phyloP scores from a whole-genome alignment of 92 coral and sea anemone species.

The Epizoanthus illoricatus region DNA sequence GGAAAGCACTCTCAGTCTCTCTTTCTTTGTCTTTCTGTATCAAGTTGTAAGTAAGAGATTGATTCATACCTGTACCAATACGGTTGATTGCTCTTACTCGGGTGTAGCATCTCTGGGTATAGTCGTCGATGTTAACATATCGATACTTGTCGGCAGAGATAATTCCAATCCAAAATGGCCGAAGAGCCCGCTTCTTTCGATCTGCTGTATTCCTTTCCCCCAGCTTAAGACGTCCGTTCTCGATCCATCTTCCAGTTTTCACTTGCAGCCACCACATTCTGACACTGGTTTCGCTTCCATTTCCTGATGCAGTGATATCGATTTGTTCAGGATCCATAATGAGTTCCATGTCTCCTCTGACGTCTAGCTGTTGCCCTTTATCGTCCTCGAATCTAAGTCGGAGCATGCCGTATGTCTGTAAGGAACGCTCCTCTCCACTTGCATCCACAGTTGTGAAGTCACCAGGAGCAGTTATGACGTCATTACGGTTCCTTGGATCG shows the following conservation, averaged over 20 bases:
- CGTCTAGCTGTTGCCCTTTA: slow-evolving; percentile 37
- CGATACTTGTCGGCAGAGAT: too few relatives aligned
- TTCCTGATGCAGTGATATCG: slow-evolving; percentile 14
- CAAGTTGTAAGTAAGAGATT: too few relatives aligned
- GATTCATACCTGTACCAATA: too few relatives aligned
- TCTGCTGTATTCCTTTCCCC: slow-evolving; percentile 11
- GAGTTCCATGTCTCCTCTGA: slow-evolving; percentile 26
- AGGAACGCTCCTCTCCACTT: slow-evolving; percentile 49
- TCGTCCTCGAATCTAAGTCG: slow-evolving; percentile 38
- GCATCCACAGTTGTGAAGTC: slow-evolving; percentile 55
- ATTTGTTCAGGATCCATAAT: slow-evolving; percentile 42
- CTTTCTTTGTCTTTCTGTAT: too few relatives aligned
- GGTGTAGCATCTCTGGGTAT: too few relatives aligned
- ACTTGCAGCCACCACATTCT: slow-evolving; percentile 53
- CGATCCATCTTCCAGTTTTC: slow-evolving; percentile 55
- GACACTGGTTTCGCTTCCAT: slow-evolving; percentile 2
- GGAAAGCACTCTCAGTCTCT: too few relatives aligned
- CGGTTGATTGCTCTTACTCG: too few relatives aligned
- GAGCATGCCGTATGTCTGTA: slow-evolving; percentile 47
- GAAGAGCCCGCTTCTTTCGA: too few relatives aligned
- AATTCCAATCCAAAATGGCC: too few relatives aligned
- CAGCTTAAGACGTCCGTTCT: not conserved
- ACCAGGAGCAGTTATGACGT: slow-evolving; percentile 52
- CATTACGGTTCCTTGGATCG: slow-evolving; percentile 49
- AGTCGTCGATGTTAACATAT: too few relatives aligned